Evolutionary conservation across 2,888 invertebrate genomes (phyloP), one percentile per base, ranked within the genome.

Genomic region (Rhagonycha fulva): DNA sequence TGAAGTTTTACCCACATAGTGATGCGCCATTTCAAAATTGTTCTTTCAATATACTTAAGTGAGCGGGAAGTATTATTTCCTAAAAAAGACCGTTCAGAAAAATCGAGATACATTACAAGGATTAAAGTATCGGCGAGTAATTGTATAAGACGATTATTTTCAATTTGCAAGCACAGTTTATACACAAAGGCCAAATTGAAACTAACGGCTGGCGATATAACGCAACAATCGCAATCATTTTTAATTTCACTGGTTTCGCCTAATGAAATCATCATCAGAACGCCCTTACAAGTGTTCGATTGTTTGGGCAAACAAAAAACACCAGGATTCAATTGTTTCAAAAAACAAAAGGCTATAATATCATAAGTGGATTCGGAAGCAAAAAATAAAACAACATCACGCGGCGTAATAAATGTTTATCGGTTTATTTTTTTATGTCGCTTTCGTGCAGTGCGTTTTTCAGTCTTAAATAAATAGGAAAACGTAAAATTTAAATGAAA

Each of bases 1-100:
- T 71, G 76, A 76, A 76, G 71, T 68, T 74, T 70, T 74, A 66
- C 23, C 73, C 71, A 70, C 70, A 67, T 74, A 74, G 74, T 69
- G 74, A 70, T 74, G 61, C 14, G 61, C 71, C 69, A 74, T 74
- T 67, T 72, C 70, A 69, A 76, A 70, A 70, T 68, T 28, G 76
- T 30, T 19, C 47, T 76, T 74, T 76, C 71, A 61, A 61, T 74
- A 63, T 67, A 76, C 74, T 28, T 62, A 71, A 74, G 71, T 30
- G 47, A 62, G 72, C 67, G 68, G 70, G 70, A 72, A 66, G 62
- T n/a, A 67, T 71, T 19, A 47, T 30, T 30, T 76, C 67, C 62
- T 12, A 32, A 32, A 32, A 32, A 32, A 32, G 12, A 32, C 2
- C 47, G 7, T 47, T 47, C 47, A 47, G 47, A 47, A 47, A 68